These are phyloP conservation scores for Epinotia brunnichana DNA, from an alignment of 2,888 invertebrate species.

Conservation along the genomic window DNA sequence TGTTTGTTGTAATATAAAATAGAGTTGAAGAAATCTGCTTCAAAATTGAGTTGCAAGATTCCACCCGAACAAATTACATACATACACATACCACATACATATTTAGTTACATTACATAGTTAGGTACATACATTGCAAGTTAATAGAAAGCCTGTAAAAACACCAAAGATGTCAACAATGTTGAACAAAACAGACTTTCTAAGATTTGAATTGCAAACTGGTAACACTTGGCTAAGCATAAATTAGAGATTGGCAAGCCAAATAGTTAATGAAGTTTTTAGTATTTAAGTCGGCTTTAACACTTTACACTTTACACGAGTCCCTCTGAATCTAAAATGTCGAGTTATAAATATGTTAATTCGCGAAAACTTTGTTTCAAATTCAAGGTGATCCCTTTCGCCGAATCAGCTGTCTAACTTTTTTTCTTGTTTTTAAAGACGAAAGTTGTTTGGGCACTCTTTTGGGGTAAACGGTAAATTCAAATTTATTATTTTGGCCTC, in stretches of 20 bases:
- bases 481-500: neutral
- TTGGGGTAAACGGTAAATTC: neutral
- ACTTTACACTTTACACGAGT: too few relatives aligned
- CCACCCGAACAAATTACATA: too few relatives aligned
- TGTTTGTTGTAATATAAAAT: too few relatives aligned
- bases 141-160: too few relatives aligned
- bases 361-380: conserved; percentile 31
- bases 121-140: too few relatives aligned
- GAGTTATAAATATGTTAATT: conserved; percentile 37
- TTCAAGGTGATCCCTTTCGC: conserved; percentile 40
- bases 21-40: too few relatives aligned
- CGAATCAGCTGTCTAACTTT: conserved; percentile 33
- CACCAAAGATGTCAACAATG: too few relatives aligned
- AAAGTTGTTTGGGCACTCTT: conserved; percentile 6
- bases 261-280: conserved; percentile 14
- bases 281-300: conserved; percentile 6
- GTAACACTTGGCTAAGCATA: neutral
- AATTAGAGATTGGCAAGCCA: neutral
- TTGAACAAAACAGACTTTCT: neutral
- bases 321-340: conserved; percentile 20
- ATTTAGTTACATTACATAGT: too few relatives aligned
- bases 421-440: conserved; percentile 27
- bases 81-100: too few relatives aligned
- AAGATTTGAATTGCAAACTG: neutral
- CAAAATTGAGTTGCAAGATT: too few relatives aligned